Conservation (phyloP, 2,797 vertebrate species). For the Hoplostethus mediterraneus region DNA sequence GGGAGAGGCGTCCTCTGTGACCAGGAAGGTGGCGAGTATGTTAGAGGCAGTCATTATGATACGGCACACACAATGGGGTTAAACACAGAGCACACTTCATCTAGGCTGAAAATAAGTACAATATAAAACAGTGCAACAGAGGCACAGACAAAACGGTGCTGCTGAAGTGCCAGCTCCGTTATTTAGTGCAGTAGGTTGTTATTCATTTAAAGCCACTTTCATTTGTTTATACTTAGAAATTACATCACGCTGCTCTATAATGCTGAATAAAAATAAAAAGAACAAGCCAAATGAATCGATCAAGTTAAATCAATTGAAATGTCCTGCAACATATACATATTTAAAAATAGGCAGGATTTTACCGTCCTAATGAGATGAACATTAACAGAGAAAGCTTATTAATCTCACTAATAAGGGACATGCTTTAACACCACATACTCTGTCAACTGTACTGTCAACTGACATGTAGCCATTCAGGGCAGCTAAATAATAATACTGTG, state of each 20-base stretch:
- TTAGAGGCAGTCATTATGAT: slow-evolving; percentile 76
- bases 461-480: slow-evolving; percentile 61
- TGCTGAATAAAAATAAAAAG: neutral
- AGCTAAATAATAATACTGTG: slow-evolving; percentile 73
- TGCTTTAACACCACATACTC: slow-evolving; percentile 71
- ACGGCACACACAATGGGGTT: slow-evolving; percentile 70
- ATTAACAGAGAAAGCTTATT: slow-evolving; percentile 58
- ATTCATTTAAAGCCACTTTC: slow-evolving; percentile 7
- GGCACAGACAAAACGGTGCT: slow-evolving; percentile 27
- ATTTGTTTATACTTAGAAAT: slow-evolving; percentile 21
- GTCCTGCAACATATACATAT: slow-evolving; percentile 33
- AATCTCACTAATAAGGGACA: slow-evolving; percentile 63
- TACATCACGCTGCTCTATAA: slow-evolving; percentile 23
- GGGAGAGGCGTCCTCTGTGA: slow-evolving; percentile 80
- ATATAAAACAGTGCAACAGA: slow-evolving; percentile 41
- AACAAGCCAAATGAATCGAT: neutral
- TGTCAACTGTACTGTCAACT: slow-evolving; percentile 58
- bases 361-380: slow-evolving; percentile 42
- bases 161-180: neutral
- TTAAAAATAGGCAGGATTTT: slow-evolving; percentile 23
- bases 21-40: slow-evolving; percentile 71
- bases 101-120: slow-evolving; percentile 41
- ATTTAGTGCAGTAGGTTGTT: slow-evolving; percentile 3
- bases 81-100: slow-evolving; percentile 68
- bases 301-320: slow-evolving; percentile 32